Conservation (phyloP, 2,113 vertebrate genomes). For the Origma solitaria region DNA sequence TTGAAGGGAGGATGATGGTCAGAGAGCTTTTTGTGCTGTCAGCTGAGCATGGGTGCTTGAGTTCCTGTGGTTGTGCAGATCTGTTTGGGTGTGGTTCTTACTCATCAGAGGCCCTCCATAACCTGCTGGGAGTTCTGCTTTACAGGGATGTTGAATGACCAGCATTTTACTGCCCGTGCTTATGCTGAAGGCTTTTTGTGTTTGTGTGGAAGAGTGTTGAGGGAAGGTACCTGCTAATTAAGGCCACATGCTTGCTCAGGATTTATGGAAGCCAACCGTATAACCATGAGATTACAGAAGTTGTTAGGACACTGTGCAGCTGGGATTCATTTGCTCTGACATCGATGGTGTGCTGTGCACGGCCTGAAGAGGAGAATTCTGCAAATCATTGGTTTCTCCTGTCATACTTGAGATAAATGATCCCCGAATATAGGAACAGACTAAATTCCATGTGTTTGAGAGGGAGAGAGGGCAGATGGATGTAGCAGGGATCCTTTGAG, state of each 20-base stretch:
- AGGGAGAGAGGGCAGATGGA: not conserved
- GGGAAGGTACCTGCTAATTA: not conserved
- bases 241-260: not conserved
- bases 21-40: not conserved
- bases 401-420: not conserved
- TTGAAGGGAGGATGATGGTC: not conserved
- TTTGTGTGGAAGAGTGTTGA: not conserved
- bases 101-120: not conserved
- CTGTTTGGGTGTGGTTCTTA: not conserved
- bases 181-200: not conserved
- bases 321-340: not conserved
- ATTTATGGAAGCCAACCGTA: not conserved
- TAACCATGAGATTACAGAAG: not conserved
- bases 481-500: not conserved
- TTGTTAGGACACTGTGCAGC: not conserved
- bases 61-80: not conserved
- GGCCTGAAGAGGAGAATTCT: not conserved
- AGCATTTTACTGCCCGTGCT: not conserved
- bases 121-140: not conserved
- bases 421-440: rapidly evolving
- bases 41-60: not conserved
- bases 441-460: not conserved
- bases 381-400: not conserved
- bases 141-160: not conserved
- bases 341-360: not conserved